phyloP scores from a whole-genome alignment of 2,113 vertebrate species.

The Chaetops frenatus region DNA sequence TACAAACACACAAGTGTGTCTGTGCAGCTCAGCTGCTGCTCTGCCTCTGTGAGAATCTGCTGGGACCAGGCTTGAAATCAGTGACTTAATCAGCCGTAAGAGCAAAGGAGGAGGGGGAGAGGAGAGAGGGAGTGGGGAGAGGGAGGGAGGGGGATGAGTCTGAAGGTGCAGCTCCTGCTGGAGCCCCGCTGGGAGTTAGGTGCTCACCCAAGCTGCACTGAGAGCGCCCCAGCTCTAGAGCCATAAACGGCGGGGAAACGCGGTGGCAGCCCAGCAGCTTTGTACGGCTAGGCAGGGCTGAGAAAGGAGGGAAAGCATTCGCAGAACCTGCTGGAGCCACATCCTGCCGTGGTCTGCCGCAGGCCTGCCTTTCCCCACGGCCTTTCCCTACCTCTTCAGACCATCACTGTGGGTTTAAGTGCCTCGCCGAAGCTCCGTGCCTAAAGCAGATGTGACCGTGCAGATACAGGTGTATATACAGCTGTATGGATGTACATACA shows the following conservation, averaged over 20 bases:
- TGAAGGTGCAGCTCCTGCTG: not conserved
- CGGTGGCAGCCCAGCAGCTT: not conserved
- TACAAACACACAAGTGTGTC: not conserved
- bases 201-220: not conserved
- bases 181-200: not conserved
- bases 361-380: not conserved
- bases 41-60: constrained; percentile 14
- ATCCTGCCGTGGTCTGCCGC: not conserved
- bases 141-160: not conserved
- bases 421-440: not conserved
- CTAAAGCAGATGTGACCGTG: not conserved
- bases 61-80: constrained; percentile 43
- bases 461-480: rapidly evolving
- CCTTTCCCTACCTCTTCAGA: not conserved
- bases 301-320: not conserved
- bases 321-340: not conserved
- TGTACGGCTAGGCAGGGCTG: not conserved
- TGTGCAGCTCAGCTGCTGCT: constrained; percentile 14
- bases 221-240: not conserved
- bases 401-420: not conserved
- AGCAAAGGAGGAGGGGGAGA: not conserved
- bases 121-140: not conserved
- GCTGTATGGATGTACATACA: rapidly evolving
- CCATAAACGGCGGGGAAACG: rapidly evolving
- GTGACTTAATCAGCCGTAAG: constrained; percentile 26